Evolutionary conservation across 2,888 invertebrate species (phyloP), one percentile per base, ranked within the genome.

Genomic region (Platycheirus rosarum): DNA sequence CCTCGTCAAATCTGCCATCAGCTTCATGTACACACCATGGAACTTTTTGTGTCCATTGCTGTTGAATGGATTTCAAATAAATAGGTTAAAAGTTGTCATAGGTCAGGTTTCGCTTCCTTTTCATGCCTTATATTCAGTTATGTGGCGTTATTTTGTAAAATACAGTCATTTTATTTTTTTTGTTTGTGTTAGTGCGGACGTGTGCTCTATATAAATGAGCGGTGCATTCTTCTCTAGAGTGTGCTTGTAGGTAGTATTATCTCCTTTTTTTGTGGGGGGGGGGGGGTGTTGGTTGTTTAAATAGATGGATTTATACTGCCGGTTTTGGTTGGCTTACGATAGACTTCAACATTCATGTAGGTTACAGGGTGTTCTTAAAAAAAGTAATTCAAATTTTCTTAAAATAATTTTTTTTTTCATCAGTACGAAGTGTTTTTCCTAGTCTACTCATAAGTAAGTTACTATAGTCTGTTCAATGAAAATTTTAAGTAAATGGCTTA

Each of bases 41-140:
- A 29, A 18, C 5, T 7, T 11, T 44, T 9, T 55, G 11, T 32
- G 51, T 26, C 29, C 32, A 23, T 57, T 57, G 44, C 26, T 42
- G 53, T 53, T 74, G 53, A 57, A 71, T 26, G 44, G 73, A 78
- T 62, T 74, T 66, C 32, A 53, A 78, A 62, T 68, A 78, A 74
- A 74, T 78, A 78, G 73, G 78, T 74, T 78, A 68, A 78, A 74
- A 78, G 74, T 78, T 78, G 78, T 68, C 40, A 74, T 62, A 78
- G 78, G 78, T 78, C 74, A 74, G 74, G 55, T 74, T 68, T 78
- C 37, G 68, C 74, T 78, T 74, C 78, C 78, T 74, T 18, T 62
- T 77, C 66, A 13, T 77, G 23, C 51, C 14, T 42, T 68, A n/a
- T 60, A 7, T 16, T 29, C 32, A 40, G 13, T 23, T 66, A 46